Conservation (phyloP, 2,888 invertebrate genomes). For the Lasioglossum pauxillum region DNA sequence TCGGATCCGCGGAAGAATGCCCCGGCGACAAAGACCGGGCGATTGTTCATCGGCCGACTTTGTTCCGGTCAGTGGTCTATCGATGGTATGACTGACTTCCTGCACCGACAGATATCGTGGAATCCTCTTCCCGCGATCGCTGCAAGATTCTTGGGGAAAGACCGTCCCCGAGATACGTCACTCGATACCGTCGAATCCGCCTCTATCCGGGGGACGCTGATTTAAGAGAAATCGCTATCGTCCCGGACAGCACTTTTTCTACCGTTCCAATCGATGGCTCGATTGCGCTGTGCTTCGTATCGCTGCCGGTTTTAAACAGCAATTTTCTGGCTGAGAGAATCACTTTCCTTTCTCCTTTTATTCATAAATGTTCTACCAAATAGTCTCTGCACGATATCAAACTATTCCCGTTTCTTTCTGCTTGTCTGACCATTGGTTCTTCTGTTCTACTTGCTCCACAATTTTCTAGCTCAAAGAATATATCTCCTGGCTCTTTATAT, state of each 20-base stretch:
- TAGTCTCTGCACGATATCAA: neutral
- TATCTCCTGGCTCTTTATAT: neutral
- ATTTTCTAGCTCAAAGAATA: neutral
- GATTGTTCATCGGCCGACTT: constrained; percentile 24
- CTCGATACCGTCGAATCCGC: neutral
- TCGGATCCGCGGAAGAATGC: constrained; percentile 35
- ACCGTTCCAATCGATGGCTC: neutral
- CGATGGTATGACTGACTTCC: constrained; percentile 13
- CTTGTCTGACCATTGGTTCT: neutral
- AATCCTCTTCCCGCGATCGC: neutral
- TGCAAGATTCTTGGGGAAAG: neutral
- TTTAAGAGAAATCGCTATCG: neutral
- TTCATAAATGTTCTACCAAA: neutral
- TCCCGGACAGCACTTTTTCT: neutral
- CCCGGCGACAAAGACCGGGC: constrained; percentile 15
- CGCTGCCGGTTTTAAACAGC: neutral
- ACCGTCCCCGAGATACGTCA: neutral
- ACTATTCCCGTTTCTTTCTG: neutral
- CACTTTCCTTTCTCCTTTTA: neutral
- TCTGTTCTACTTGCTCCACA: neutral
- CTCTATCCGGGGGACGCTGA: neutral
- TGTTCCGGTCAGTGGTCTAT: constrained; percentile 16
- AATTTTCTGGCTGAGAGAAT: neutral
- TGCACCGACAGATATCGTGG: neutral
- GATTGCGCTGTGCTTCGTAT: neutral